Conservation (phyloP, 1,140 invertebrate genomes). For the Varroa destructor region DNA sequence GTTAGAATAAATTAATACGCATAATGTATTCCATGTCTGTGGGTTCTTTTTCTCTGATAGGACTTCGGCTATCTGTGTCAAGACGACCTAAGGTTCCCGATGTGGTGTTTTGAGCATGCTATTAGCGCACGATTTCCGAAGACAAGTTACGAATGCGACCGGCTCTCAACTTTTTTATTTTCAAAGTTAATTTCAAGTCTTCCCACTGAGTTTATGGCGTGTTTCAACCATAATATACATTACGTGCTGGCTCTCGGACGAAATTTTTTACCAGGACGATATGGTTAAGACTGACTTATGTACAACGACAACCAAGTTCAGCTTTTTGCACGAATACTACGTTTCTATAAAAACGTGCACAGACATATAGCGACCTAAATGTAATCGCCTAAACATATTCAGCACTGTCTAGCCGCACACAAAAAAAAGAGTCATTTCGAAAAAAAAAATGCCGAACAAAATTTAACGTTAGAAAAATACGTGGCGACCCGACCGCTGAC, state of each 20-base stretch:
- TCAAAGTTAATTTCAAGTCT: background rate
- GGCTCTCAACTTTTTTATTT: background rate
- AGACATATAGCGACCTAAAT: no score
- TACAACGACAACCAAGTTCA: no score
- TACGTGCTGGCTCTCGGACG: background rate
- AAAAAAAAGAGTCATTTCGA: no score
- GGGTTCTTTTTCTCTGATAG: background rate
- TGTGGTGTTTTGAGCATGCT: constrained; percentile 21
- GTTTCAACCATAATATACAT: constrained; percentile 11
- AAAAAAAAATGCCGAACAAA: no score
- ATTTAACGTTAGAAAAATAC: no score
- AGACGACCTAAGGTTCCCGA: background rate
- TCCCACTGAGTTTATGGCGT: background rate
- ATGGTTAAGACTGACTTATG: background rate
- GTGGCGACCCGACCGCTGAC: no score
- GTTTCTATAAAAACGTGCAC: no score
- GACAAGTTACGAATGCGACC: background rate
- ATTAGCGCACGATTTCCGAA: background rate
- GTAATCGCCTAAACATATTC: no score
- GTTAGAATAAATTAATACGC: no score
- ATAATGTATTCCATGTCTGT: no score
- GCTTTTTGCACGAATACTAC: no score
- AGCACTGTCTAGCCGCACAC: no score
- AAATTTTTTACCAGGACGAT: constrained; percentile 7
- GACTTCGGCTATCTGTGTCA: constrained; percentile 19